Conservation (phyloP, 2,797 vertebrate species). For the Cephalopachus bancanus region DNA sequence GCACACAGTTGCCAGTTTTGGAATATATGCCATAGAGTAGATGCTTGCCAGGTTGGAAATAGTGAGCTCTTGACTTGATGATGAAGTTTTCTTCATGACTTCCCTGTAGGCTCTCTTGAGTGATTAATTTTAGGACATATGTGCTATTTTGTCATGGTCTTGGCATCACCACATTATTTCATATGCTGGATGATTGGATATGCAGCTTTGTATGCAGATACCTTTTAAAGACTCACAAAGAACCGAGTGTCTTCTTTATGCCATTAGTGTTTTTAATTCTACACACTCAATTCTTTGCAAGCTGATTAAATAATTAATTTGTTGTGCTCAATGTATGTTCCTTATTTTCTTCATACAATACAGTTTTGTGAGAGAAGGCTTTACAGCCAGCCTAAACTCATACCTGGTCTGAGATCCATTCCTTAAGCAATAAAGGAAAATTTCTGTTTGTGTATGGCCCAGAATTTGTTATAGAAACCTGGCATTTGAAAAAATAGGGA, state of each 20-base stretch:
- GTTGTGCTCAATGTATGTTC: neutral
- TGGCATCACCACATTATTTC: neutral
- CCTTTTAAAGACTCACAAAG: neutral
- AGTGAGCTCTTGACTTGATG: neutral
- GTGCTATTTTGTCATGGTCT: neutral
- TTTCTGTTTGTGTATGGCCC: neutral
- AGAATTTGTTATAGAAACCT: neutral
- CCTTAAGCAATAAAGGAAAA: neutral
- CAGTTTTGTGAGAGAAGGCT: neutral
- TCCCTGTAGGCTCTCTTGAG: neutral
- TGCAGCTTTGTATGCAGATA: neutral
- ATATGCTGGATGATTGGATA: neutral
- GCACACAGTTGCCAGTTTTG: neutral
- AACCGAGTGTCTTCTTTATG: neutral
- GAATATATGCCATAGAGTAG: neutral
- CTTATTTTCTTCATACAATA: neutral
- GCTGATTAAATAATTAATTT: neutral
- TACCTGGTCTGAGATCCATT: neutral
- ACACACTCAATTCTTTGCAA: neutral
- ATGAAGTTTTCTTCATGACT: neutral
- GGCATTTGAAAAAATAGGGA: neutral
- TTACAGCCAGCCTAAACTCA: neutral
- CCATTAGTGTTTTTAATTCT: slow-evolving; percentile 1
- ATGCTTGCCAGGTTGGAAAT: neutral
- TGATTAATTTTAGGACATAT: neutral